Base-by-base conservation (phyloP, 2,797 vertebrate species). In the Caiman crocodilus region DNA sequence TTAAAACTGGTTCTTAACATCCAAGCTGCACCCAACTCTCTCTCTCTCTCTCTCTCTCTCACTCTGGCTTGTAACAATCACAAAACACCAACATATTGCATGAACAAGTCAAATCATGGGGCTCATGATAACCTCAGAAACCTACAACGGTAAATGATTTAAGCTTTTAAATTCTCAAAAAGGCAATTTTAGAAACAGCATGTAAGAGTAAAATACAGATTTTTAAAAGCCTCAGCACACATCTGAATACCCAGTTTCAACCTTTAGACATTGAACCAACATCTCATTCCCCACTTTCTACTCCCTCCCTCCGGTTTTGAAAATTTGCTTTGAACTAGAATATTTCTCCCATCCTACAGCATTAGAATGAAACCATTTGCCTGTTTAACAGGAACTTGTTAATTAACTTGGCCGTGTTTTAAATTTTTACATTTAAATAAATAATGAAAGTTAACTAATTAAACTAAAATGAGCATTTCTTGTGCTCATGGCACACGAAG, bases 391-490 rank as follows among this genome's bases (percentile, higher is more conserved):
- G 96, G 94, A 96, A 59, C 92, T n/a, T 96, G 87, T 96, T 65
- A 82, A 97, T 85, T 85, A 94, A 91, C 91, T 94, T 35, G 63
- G 94, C 87, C 95, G 96, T 94, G 81, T 90, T 94, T 96, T 58
- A 96, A 82, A 97, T 90, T 86, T 95, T 96, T 86, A 73, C 84
- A 95, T 95, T 97, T 96, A 90, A 98, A 96, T 96, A 97, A 96
- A 98, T 98, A 97, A 88, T n/a, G 75, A 75, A 71, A 95, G 77
- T 63, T 69, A 93, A 18, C 95, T 74, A 94, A 83, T 82, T 74
- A 25, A 59, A 87, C 60, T 2, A 74, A 50, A n/a, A 79, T 4
- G 55, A 88, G 80, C 64, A 32, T 25, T 90, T 77, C 84, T 3
- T 1, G 85, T 63, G 87, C 92, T 93, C 80, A 88, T 0, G 94